These are phyloP conservation scores for Malacoraja senta DNA, from an alignment of 2,797 vertebrate genomes.

Conservation along the genomic window DNA sequence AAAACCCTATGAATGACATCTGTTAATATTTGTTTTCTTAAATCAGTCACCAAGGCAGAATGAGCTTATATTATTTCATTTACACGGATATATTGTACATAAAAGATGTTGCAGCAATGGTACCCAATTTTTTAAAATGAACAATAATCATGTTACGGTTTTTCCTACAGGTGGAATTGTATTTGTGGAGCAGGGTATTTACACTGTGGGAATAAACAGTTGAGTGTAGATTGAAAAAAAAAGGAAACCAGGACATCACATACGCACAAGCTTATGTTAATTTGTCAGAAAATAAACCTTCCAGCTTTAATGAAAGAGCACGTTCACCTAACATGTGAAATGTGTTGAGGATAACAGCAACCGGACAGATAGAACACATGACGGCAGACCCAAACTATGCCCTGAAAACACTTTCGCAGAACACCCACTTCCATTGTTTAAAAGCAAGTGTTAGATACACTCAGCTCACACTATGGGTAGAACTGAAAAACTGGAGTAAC, in stretches of 20 bases:
- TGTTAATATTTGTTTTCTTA: slow-evolving; percentile 24
- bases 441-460: neutral
- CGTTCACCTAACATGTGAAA: neutral
- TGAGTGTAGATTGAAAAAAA: neutral
- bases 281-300: neutral
- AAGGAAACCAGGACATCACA: neutral
- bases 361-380: neutral
- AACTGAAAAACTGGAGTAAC: too few species aligned
- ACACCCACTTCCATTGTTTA: neutral
- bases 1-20: neutral
- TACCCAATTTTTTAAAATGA: neutral
- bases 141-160: neutral
- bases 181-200: neutral
- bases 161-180: neutral
- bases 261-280: neutral
- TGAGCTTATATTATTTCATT: slow-evolving; percentile 20
- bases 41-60: neutral
- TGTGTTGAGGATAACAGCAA: neutral
- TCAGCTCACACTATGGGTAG: too few species aligned
- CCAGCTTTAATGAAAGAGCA: neutral
- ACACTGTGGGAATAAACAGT: neutral
- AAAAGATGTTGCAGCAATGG: neutral
- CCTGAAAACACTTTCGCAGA: neutral
- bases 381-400: neutral
- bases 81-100: neutral